Conservation (phyloP, 1,140 invertebrate genomes). For the Myzus persicae region DNA sequence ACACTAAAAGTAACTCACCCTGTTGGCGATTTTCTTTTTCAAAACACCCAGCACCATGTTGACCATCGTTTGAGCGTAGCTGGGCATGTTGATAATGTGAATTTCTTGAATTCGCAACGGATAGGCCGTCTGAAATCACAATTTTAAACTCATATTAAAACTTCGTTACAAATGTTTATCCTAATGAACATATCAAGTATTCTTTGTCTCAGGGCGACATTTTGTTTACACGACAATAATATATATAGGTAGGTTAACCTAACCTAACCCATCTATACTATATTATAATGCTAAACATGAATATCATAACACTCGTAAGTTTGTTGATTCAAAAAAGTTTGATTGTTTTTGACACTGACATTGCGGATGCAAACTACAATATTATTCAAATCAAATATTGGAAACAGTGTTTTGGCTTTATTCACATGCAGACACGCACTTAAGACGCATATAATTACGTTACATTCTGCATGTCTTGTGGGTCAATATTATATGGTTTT, state of each 20-base stretch:
- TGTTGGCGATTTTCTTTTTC: conserved; percentile 38
- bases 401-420: neutral
- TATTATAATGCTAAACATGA: too few relatives aligned
- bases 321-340: too few relatives aligned
- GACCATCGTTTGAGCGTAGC: conserved; percentile 18
- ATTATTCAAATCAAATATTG: neutral
- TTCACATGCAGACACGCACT: too few relatives aligned
- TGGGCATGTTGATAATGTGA: conserved; percentile 33
- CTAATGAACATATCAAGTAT: too few relatives aligned
- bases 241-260: too few relatives aligned
- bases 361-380: neutral
- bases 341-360: neutral
- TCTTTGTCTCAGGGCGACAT: too few relatives aligned
- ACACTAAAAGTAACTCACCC: neutral
- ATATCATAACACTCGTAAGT: too few relatives aligned
- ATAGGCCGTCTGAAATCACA: conserved; percentile 32
- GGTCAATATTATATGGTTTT: neutral
- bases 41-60: conserved; percentile 1
- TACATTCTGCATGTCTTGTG: accelerated
- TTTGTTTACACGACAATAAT: neutral
- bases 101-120: conserved; percentile 27
- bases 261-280: too few relatives aligned
- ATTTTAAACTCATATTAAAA: neutral
- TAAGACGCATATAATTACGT: neutral
- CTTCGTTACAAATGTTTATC: neutral